phyloP scores from a whole-genome alignment of 2,113 vertebrate genomes.

The Indicator maculatus region DNA sequence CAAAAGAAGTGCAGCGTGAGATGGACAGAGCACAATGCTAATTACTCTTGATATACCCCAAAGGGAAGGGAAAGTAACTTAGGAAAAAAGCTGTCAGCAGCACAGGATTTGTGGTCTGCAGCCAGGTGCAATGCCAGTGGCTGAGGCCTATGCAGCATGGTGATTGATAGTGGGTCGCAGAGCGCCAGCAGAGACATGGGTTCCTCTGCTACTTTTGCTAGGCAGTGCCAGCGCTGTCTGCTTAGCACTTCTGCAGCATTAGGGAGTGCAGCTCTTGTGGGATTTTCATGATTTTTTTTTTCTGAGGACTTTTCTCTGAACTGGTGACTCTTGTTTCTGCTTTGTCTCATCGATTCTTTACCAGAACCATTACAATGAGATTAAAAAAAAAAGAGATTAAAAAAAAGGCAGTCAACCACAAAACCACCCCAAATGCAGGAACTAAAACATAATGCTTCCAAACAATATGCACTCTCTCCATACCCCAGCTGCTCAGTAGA shows the following conservation, averaged over 20 bases:
- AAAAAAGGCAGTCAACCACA: not conserved
- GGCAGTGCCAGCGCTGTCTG: not conserved
- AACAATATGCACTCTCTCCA: rapidly evolving
- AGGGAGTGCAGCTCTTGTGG: not conserved
- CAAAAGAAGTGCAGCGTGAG: not conserved
- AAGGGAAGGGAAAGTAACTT: not conserved
- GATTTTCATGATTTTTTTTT: not conserved
- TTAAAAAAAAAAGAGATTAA: not conserved
- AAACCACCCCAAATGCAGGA: not conserved
- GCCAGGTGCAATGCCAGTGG: not conserved
- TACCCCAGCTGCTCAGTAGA: conserved; percentile 9
- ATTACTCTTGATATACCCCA: not conserved
- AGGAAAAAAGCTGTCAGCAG: not conserved
- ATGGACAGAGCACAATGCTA: not conserved
- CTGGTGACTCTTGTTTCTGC: not conserved
- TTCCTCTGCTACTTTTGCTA: not conserved
- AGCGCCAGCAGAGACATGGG: not conserved
- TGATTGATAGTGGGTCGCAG: not conserved
- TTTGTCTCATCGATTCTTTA: conserved; percentile 5
- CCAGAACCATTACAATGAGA: not conserved
- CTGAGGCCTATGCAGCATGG: not conserved
- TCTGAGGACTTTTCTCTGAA: not conserved
- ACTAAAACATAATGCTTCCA: not conserved
- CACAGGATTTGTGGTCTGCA: not conserved
- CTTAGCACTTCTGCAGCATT: not conserved